Evolutionary conservation across 2,113 vertebrate genomes (phyloP).

Genomic region (Meleagris gallopavo): DNA sequence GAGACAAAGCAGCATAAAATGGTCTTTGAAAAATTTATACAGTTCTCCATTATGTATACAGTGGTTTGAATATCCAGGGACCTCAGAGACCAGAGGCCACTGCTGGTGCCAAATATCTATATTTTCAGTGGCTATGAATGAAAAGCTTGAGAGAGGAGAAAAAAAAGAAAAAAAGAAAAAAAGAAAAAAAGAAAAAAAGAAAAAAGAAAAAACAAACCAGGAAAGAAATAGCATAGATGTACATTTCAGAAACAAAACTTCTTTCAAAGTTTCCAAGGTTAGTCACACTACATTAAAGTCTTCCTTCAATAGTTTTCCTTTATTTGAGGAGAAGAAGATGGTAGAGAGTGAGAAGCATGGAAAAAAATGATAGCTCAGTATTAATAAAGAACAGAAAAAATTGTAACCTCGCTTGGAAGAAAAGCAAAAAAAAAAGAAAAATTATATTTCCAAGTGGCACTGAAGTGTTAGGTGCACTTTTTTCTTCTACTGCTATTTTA

Average conservation of each 20-base stretch:
- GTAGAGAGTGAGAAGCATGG: too few species aligned
- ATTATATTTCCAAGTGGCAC: background rate
- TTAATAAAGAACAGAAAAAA: background rate
- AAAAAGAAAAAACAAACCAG: rapidly evolving
- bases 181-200: too few species aligned
- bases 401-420: background rate
- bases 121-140: background rate
- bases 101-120: background rate
- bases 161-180: background rate
- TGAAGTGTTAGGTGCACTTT: background rate
- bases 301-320: background rate
- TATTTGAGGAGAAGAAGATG: rapidly evolving
- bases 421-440: background rate
- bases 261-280: background rate
- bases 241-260: background rate
- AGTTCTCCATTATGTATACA: background rate
- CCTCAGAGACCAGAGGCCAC: background rate
- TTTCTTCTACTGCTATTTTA: background rate
- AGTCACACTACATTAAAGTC: background rate
- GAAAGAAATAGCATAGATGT: background rate
- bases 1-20: background rate
- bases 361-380: background rate
- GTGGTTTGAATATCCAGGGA: background rate
- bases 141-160: background rate
- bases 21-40: rapidly evolving